A percentile compares a stretch with the other conserved stretches of the same genome.
Conservation (phyloP, 2,888 invertebrate species). For the Netelia virgata region DNA sequence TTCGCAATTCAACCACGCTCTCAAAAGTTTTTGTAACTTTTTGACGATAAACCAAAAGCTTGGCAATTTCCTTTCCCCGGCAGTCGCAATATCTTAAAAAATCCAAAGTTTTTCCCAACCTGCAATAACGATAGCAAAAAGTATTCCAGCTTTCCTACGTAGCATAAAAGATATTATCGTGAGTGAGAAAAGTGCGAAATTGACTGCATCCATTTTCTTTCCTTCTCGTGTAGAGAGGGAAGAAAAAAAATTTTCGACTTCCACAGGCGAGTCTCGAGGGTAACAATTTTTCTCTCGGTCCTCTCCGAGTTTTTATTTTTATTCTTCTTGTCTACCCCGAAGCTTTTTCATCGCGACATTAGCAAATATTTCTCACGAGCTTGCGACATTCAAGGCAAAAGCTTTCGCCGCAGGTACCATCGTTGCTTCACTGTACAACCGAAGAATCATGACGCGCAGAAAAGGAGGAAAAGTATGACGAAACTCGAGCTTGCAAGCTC, state of each 20-base stretch:
- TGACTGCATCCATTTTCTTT: not conserved
- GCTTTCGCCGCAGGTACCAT: slow-evolving; percentile 14
- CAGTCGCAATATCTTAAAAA: slow-evolving; percentile 1
- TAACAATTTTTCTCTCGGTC: slow-evolving; percentile 25
- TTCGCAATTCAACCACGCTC: no score
- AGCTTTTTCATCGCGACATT: slow-evolving; percentile 40
- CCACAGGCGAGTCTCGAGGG: not conserved
- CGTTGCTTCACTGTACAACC: slow-evolving; percentile 6
- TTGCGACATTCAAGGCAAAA: slow-evolving; percentile 4
- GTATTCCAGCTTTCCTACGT: not conserved
- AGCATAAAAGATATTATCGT: slow-evolving; percentile 6
- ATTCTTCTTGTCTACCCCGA: not conserved
- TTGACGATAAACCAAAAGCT: slow-evolving; percentile 1
- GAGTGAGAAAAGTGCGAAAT: not conserved
- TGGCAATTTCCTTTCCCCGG: slow-evolving; percentile 5
- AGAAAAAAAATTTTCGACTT: not conserved
- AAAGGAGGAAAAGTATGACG: slow-evolving; percentile 7
- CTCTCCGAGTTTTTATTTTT: not conserved
- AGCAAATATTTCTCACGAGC: slow-evolving; percentile 46
- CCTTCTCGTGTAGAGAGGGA: not conserved
- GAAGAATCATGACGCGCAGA: not conserved
- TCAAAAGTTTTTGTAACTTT: not conserved
- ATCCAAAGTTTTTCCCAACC: not conserved
- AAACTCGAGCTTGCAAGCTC: slow-evolving; percentile 30
- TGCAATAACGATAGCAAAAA: not conserved